Base-by-base conservation (phyloP, 2,113 vertebrate genomes). In the Archilochus colubris region DNA sequence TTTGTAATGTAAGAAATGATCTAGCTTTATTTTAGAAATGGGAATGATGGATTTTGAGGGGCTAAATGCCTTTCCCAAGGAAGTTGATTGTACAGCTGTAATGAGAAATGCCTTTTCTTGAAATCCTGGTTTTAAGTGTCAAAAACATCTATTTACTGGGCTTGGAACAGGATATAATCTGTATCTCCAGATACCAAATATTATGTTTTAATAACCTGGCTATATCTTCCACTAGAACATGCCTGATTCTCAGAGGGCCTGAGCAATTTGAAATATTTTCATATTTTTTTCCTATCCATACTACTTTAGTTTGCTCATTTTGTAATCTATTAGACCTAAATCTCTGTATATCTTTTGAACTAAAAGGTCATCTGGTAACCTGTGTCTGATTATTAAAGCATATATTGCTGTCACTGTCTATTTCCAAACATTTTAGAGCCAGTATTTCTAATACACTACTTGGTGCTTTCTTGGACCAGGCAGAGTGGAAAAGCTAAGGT, bases 401-500 rank as follows among this genome's bases (percentile, higher is more conserved):
- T 11, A n/a, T 18, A 30, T 23, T 88, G 53, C 43, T 75, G 27
- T 78, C 33, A 25, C 30, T 83, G 31, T 61, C 40, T 12, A 9
- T 81, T 74, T 44, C 79, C 58, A 75, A 93, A 50, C 15, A 61
- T 81, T 72, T 66, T 80, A 48, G 70, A 80, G 46, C 51, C 36
- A 82, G 33, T 22, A 58, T 85, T 96, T 93, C 78, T 72, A 66
- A 84, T 88, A 51, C 25, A 21, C 24, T 58, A 51, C 30, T 94
- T 0, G 0, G 50, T 83, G 61, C 50, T 93, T 68, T 95, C 82
- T 86, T 95, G 94, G 85, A 86, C n/a, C 50, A 88, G 36, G 12
- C n/a, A 78, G 64, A 86, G 54, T 84, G 90, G 96, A 95, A 97
- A 97, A 95, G 64, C 54, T 43, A 95, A 94, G 95, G 90, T 95